Base-by-base conservation (phyloP, 2,888 invertebrate genomes). In the Drosophila nr. medialis region DNA sequence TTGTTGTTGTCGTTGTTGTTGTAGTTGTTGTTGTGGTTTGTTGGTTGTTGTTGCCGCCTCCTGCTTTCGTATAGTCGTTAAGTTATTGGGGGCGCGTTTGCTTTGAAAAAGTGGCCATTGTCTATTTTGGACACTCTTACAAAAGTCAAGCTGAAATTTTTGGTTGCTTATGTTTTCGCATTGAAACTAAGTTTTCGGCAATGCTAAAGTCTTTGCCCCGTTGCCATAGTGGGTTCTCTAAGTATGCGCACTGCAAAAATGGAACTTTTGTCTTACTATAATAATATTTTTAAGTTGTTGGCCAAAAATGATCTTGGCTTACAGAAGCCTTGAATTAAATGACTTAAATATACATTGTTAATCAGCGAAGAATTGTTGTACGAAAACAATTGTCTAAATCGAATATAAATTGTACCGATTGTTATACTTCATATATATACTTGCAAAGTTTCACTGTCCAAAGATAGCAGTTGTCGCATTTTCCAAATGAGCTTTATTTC, bases 61-160 rank as follows among this genome's bases (percentile, higher is more conserved):
- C 40, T 50, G 38, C 38, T 73, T 36, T 55, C 15, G 10, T 3
- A 29, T 49, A 49, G 53, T 32, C 40, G 36, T 61, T 45, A 63
- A 60, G 62, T 75, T 75, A 63, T 75, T 72, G 75, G 72, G 71
- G 81, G 77, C 74, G 80, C 80, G 61, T 60, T 70, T 48, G 64
- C 74, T 69, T 75, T 72, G 58, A 72, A 67, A 72, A 56, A 55
- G 66, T 50, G 49, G 76, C 70, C 86, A 79, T 79, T 83, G 88
- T 83, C 83, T 83, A 80, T 83, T 88, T 88, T 88, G 73, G 80
- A 85, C 82, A 85, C 75, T 82, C 64, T 77, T 67, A 30, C 70
- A 63, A 65, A 75, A 79, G 71, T 79, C 77, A 64, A 55, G 65
- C 15, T 15, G 29, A 53, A 73, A 67, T 64, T 67, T 54, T 61